phyloP scores from a whole-genome alignment of 2,888 invertebrate genomes.

The Vesta saturnalis region DNA sequence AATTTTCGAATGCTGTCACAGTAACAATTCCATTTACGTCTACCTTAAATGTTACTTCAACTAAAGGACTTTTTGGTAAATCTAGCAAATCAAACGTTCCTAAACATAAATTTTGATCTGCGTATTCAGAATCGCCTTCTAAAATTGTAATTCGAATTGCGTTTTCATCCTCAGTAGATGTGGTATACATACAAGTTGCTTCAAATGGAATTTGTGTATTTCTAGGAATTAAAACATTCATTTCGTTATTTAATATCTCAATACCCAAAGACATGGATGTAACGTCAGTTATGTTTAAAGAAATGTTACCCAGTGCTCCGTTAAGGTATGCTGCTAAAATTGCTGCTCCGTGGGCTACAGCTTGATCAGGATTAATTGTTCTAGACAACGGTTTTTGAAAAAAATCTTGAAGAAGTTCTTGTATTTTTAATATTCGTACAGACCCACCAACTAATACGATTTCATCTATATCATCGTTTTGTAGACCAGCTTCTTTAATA shows the following conservation, averaged over 20 bases:
- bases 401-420: conserved; percentile 89
- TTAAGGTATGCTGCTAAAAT: conserved; percentile 92
- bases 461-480: conserved; percentile 84
- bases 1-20: conserved; percentile 98
- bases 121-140: conserved; percentile 90
- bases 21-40: conserved; percentile 94
- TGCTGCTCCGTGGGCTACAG: conserved; percentile 92
- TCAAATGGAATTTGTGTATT: conserved; percentile 94
- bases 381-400: conserved; percentile 93
- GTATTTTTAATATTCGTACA: conserved; percentile 93
- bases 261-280: conserved; percentile 87
- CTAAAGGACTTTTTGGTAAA: conserved; percentile 93
- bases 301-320: conserved; percentile 76
- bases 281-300: conserved; percentile 89
- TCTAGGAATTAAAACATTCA: conserved; percentile 92
- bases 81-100: conserved; percentile 94
- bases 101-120: conserved; percentile 87
- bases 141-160: conserved; percentile 87
- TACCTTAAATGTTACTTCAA: conserved; percentile 94
- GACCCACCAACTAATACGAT: conserved; percentile 92
- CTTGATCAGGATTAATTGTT: conserved; percentile 93
- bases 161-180: conserved; percentile 93
- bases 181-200: conserved; percentile 90
- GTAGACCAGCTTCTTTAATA: conserved; percentile 90
- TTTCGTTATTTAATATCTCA: conserved; percentile 86